Base-by-base conservation (phyloP, 2,113 vertebrate genomes). In the Anolis carolinensis region DNA sequence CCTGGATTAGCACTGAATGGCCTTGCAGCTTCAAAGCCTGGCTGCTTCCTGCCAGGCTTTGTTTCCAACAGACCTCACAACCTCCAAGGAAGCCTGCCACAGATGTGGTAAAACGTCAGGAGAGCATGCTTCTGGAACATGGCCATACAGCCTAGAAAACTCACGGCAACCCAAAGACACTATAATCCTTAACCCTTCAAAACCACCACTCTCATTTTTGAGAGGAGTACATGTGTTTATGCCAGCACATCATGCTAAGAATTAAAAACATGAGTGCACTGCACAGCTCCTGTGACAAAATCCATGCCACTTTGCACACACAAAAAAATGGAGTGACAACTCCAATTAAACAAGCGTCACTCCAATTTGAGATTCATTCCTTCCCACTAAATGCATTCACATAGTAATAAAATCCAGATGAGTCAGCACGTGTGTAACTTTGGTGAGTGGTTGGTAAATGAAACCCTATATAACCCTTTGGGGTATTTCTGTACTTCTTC, bases 151-250 rank as follows among this genome's bases (percentile, higher is more conserved):
- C n/a, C n/a, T n/a, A n/a, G n/a, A n/a, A n/a, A n/a, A n/a, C n/a
- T n/a, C n/a, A n/a, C n/a, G n/a, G n/a, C n/a, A n/a, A n/a, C n/a
- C n/a, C n/a, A n/a, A n/a, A 52, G 16, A 52, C 48, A 30, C 18
- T 20, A 48, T 11, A 16, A 7, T 13, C 0, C 20, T 20, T 2
- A 0, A 8, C 0, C 13, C 1, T 3, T 30, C 25, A 10, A 21
- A 7, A n/a, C 76, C 76, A 59, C 32, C 76, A 20, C n/a, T 52
- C 32, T 78, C 74, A 34, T 21, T 10, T 27, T 50, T 81, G 23
- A 52, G 21, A 50, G 13, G 11, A 76, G 23, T 4, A 23, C 21
- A 10, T 30, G 20, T n/a, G 52, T n/a, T 63, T 16, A 7, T 16
- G 16, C 34, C 30, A 7, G 65, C 27, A 30, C 30, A 30, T 8